A percentile compares a stretch with the other conserved stretches of the same genome.
Conservation (phyloP, 2,113 vertebrate species). For the Ailurus styani region DNA sequence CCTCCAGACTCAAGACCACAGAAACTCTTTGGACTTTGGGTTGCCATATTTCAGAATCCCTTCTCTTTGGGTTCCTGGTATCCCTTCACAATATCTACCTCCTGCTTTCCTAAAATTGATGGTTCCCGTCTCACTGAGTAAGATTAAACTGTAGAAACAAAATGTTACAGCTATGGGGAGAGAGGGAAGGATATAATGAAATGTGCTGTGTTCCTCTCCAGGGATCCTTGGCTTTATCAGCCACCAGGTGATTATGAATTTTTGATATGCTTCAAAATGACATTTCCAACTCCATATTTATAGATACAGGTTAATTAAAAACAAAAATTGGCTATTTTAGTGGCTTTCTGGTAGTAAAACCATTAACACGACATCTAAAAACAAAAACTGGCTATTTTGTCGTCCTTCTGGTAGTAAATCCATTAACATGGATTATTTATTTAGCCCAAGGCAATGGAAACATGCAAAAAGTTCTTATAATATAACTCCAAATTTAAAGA, state of each 20-base stretch:
- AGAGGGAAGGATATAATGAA: not conserved
- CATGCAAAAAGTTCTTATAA: constrained; percentile 17
- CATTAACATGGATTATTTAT: not conserved
- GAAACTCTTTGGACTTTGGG: not conserved
- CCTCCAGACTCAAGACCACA: not conserved
- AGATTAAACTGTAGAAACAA: constrained; percentile 8
- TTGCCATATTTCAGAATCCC: not conserved
- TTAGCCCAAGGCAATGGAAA: constrained; percentile 20
- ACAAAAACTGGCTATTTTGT: constrained; percentile 13
- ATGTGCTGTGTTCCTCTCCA: not conserved
- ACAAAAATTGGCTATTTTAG: constrained; percentile 15
- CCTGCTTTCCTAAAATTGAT: not conserved
- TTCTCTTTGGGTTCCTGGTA: not conserved
- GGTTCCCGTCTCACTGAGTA: not conserved
- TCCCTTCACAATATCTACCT: not conserved
- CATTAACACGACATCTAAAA: constrained; percentile 12
- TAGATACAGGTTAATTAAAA: constrained; percentile 45
- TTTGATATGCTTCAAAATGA: constrained; percentile 47
- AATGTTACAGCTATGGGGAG: not conserved
- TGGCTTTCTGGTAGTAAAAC: constrained; percentile 31
- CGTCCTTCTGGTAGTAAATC: constrained; percentile 15
- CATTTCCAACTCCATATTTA: not conserved
- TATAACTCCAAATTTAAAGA: constrained; percentile 9
- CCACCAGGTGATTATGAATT: constrained; percentile 46
- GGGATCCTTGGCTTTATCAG: not conserved